Evolutionary conservation across 1,140 invertebrate genomes (phyloP).

Genomic region (Drosophila erecta): DNA sequence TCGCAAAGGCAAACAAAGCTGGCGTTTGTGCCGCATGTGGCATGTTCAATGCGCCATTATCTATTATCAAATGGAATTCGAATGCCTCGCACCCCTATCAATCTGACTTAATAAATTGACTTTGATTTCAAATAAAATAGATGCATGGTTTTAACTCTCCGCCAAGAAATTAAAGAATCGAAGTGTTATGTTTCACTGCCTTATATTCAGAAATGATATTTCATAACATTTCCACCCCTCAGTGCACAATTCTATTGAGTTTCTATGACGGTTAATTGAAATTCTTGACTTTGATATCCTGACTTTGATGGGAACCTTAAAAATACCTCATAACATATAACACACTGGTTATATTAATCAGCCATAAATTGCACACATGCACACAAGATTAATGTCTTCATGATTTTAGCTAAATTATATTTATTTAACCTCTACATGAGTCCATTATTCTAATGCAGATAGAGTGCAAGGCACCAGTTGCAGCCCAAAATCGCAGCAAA

Average conservation of each 20-base stretch:
- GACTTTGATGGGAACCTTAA: neutral
- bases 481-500: no score
- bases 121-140: conserved; percentile 4
- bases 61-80: conserved; percentile 42
- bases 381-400: neutral
- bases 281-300: neutral
- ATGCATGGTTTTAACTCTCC: neutral
- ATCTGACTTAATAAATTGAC: conserved; percentile 25
- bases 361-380: neutral
- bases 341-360: neutral
- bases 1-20: conserved; percentile 36
- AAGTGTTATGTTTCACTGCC: neutral
- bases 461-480: no score
- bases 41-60: conserved; percentile 36
- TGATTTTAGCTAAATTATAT: conserved; percentile 9
- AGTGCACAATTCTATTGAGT: no score
- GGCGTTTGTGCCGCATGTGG: conserved; percentile 25
- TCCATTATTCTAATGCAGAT: conserved; percentile 1
- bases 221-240: no score
- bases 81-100: neutral
- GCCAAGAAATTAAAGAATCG: neutral
- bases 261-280: neutral
- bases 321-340: neutral
- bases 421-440: neutral
- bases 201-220: no score